Percentiles rank a stretch among this genome's conserved stretches.
Evolutionary conservation across 2,888 invertebrate species (phyloP).

Genomic region (Netelia fuscicornis): DNA sequence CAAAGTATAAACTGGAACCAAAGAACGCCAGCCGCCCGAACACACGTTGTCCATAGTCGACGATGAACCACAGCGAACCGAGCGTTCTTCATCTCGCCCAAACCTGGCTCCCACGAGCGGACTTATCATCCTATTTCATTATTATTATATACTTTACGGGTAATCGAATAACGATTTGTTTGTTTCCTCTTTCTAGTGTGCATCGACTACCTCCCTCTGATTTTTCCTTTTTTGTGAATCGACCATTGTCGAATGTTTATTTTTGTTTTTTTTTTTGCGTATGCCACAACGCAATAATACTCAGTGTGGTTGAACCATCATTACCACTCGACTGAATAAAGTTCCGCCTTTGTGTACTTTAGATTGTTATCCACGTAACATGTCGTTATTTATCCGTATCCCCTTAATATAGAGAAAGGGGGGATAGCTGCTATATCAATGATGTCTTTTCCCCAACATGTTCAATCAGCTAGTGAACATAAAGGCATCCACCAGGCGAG

Average conservation of each 20-base stretch:
- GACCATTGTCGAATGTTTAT: no score
- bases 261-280: not conserved
- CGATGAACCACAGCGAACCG: not conserved
- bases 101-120: no score
- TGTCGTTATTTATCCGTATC: not conserved
- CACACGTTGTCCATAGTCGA: no score
- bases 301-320: no score
- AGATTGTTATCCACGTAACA: not conserved
- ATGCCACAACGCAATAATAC: not conserved
- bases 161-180: no score
- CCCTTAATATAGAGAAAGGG: not conserved
- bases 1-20: not conserved
- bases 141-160: no score
- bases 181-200: no score
- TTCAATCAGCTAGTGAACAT: no score
- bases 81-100: no score
- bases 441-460: not conserved
- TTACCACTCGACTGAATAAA: not conserved
- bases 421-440: not conserved
- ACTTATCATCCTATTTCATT: no score
- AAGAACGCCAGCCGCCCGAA: not conserved
- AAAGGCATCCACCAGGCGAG: not conserved
- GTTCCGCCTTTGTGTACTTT: not conserved
- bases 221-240: no score
- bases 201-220: not conserved